Evolutionary conservation across 1,140 invertebrate species (phyloP), one percentile per base, ranked within the genome.

Genomic region (Pachypeltis micranthus): DNA sequence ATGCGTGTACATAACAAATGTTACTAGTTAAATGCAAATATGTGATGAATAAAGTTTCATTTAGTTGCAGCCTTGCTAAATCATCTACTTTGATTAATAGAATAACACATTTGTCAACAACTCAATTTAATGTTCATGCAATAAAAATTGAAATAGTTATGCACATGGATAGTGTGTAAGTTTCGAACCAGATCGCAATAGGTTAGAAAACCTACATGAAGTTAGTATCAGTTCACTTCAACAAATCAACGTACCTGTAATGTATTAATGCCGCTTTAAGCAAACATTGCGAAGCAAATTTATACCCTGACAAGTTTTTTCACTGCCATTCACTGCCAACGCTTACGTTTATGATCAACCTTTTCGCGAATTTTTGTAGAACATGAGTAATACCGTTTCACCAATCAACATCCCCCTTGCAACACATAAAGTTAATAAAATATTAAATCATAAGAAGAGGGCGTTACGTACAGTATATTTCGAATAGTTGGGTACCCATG

Each of bases 271-370:
- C 47, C 21, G 47, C 47, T 16, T 51, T 51, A n/a, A n/a, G n/a
- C n/a, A n/a, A n/a, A n/a, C n/a, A n/a, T n/a, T n/a, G n/a, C n/a
- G n/a, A n/a, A n/a, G n/a, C n/a, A n/a, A n/a, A n/a, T n/a, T n/a
- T n/a, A n/a, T n/a, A n/a, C n/a, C n/a, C n/a, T n/a, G n/a, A n/a
- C 23, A 51, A 51, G 10, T 16, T 51, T 51, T 51, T 51, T 51
- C 47, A 51, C 47, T 51, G 47, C 47, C 47, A 21, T 51, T 51
- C 47, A 51, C 47, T 51, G 47, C 47, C 47, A 51, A 21, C 47
- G 23, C 47, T 21, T 21, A 16, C 47, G 23, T 51, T 51, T 10
- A 7, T 39, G 34, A 10, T 7, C n/a, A 10, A 39, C n/a, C n/a
- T 39, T 39, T 39, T 7, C 7, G 34, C 34, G n/a, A 7, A 39